Percentiles rank a stretch among this genome's conserved stretches.
phyloP scores from a whole-genome alignment of 1,140 invertebrate genomes.

The Drosophila tsacasi region DNA sequence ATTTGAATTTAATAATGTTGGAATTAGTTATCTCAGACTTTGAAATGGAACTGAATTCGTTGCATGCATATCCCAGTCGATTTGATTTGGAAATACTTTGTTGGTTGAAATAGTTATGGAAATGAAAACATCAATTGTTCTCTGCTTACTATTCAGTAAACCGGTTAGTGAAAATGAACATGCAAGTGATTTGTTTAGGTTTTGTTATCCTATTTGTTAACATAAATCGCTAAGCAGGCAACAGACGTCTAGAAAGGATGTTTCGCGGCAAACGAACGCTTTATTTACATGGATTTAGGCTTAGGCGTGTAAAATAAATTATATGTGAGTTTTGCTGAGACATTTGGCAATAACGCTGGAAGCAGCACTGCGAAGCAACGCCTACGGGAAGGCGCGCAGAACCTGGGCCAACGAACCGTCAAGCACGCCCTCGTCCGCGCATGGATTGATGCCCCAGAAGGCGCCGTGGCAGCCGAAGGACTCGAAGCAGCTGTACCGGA shows the following conservation, averaged over 20 bases:
- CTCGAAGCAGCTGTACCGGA: constrained; percentile 88
- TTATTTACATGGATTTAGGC: constrained; percentile 33
- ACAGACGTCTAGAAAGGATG: neutral
- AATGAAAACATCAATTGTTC: neutral
- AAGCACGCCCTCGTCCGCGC: constrained; percentile 85
- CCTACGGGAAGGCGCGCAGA: constrained; percentile 21
- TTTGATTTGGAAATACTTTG: neutral
- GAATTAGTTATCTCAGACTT: neutral
- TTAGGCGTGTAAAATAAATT: constrained; percentile 37
- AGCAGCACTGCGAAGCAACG: constrained; percentile 1
- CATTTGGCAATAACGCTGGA: constrained; percentile 2
- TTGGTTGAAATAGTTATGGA: neutral
- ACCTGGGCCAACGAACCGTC: constrained; percentile 56
- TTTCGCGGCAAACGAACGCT: constrained; percentile 12
- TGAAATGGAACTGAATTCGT: neutral
- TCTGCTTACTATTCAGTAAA: neutral
- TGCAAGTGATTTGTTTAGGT: neutral
- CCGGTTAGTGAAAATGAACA: neutral
- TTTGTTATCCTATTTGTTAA: neutral
- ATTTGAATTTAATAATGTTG: neutral
- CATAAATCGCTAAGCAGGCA: constrained; percentile 7
- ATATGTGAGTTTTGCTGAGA: constrained; percentile 10
- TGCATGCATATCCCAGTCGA: neutral
- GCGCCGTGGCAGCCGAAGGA: constrained; percentile 88
- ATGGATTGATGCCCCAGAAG: constrained; percentile 88